A percentile compares a stretch with the other conserved stretches of the same genome.
These are phyloP conservation scores for Polydrusus tereticollis DNA, from an alignment of 2,888 invertebrate genomes.

Conservation along the genomic window DNA sequence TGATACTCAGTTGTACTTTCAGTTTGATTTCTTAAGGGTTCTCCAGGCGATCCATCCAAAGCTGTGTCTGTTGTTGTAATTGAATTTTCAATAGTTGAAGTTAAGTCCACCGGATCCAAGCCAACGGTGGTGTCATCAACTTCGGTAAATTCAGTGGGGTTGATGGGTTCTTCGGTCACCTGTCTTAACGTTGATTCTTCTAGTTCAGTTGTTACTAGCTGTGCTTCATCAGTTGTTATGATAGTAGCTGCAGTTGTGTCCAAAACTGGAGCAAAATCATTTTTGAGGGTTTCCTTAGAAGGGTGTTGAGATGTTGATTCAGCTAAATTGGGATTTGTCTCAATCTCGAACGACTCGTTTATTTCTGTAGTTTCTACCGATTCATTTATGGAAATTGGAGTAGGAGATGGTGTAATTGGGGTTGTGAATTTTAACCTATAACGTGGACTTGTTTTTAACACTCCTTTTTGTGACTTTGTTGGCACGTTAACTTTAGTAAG, in stretches of 20 bases:
- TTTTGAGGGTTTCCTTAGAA: neutral
- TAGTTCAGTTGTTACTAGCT: conserved; percentile 24
- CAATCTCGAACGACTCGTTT: neutral
- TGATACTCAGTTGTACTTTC: conserved; percentile 49
- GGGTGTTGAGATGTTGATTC: conserved; percentile 1
- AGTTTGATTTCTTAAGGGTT: conserved; percentile 6
- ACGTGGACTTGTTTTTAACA: conserved; percentile 19
- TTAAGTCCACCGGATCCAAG: neutral
- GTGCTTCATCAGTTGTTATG: conserved; percentile 23
- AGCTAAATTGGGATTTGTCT: neutral
- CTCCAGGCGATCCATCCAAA: conserved; percentile 9
- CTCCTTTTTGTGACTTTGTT: conserved; percentile 21
- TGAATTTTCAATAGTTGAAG: neutral
- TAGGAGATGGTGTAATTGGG: neutral
- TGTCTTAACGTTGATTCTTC: conserved; percentile 17
- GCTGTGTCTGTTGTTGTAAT: conserved; percentile 14
- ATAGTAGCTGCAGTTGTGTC: conserved; percentile 18
- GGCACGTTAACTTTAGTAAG: conserved; percentile 22
- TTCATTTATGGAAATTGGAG: neutral
- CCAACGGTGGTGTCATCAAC: conserved; percentile 14
- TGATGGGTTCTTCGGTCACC: neutral
- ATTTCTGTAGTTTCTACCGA: neutral
- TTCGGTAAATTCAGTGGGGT: neutral
- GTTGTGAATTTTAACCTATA: neutral
- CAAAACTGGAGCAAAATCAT: neutral